Evolutionary conservation across 2,113 vertebrate genomes (phyloP), one percentile per base, ranked within the genome.

Genomic region (Paramormyrops kingsleyae): DNA sequence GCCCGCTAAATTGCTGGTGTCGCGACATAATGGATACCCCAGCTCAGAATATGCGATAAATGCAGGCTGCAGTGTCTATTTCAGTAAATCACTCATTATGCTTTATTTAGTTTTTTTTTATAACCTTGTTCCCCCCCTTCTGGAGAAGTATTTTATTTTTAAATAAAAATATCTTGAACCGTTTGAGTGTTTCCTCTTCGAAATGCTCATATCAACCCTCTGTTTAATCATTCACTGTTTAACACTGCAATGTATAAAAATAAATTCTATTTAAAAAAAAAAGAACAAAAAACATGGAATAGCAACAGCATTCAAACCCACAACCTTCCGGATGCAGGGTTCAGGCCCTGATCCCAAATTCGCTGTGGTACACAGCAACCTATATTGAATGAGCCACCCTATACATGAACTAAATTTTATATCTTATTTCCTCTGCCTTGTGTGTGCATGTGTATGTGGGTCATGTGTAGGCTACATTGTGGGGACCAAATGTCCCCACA

Each of bases 71-170:
- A 39, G 17, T 80, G 39, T 35, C 74, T 80, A 80, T 80, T 80
- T 80, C 74, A 39, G 74, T 80, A 80, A 80, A 80, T 80, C 74
- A 80, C 74, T 80, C 74, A 80, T 80, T 80, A 80, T 80, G 17
- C 15, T 80, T 80, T 70, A 70, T 70, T 80, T 42, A 42, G 74
- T 80, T 19, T 80, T 39, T 39, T 31, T 80, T 39, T 80, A 80
- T 42, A 80, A 80, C 35, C 31, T 42, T 74, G 21, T 27, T 4
- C 10, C 35, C 35, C 13, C n/a, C 35, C 35, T 42, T 80, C 15
- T 80, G 74, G 74, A 19, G 35, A 80, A 80, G 5, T 39, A 80
- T 39, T 35, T 80, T 80, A 6, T 80, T 42, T 80, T 42, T 5
- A 80, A 80, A 42, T 6, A 19, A 80, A 70, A 31, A 70, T 70